Evolutionary conservation across 2,113 vertebrate species (phyloP).

Genomic region (Pristiophorus japonicus): DNA sequence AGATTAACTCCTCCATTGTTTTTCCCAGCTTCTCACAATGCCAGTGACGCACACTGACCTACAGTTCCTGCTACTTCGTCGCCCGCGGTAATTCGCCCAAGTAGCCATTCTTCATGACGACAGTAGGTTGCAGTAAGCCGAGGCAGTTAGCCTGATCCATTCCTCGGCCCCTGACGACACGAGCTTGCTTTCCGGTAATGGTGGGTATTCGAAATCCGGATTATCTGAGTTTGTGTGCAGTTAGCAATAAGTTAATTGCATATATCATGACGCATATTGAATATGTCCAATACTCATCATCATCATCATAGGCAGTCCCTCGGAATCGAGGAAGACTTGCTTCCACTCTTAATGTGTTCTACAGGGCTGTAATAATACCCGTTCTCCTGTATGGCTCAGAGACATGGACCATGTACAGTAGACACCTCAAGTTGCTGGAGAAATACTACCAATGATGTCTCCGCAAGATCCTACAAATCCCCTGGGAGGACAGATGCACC

Average conservation of each 20-base stretch:
- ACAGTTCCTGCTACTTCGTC: neutral
- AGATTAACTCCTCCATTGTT: neutral
- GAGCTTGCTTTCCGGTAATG: neutral
- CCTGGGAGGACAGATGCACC: too few relatives aligned
- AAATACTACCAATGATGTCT: too few relatives aligned
- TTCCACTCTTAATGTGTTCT: too few relatives aligned
- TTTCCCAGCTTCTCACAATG: neutral
- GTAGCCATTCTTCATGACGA: too few relatives aligned
- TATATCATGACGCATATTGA: neutral
- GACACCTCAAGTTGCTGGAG: too few relatives aligned
- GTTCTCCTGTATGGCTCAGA: too few relatives aligned
- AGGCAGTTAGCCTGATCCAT: neutral
- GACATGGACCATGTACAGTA: too few relatives aligned
- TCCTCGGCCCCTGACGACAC: neutral
- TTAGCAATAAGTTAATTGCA: neutral
- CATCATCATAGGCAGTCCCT: too few relatives aligned
- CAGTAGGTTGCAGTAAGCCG: neutral
- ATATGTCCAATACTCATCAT: too few relatives aligned
- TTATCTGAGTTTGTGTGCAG: neutral
- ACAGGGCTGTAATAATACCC: too few relatives aligned
- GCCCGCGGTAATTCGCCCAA: neutral
- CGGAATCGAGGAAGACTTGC: too few relatives aligned
- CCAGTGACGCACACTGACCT: neutral
- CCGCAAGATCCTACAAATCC: too few relatives aligned
- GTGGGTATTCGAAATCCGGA: neutral